phyloP scores from a whole-genome alignment of 2,888 invertebrate species.

The Endotricha flammealis region DNA sequence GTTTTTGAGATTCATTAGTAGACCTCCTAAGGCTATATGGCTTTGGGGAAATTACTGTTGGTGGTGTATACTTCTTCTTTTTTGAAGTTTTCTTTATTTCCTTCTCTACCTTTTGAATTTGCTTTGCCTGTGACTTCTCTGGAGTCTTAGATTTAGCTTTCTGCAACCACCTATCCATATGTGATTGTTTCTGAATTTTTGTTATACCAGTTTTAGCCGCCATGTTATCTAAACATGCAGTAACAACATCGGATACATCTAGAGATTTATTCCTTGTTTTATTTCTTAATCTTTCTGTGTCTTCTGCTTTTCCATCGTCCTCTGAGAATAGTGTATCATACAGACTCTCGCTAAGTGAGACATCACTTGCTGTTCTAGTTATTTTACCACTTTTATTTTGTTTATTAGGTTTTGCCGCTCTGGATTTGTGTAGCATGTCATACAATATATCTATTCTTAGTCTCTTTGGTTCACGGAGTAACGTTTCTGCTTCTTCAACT shows the following conservation, averaged over 20 bases:
- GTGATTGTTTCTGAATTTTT: slow-evolving; percentile 67
- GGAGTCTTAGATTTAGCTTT: slow-evolving; percentile 74
- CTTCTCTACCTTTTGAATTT: slow-evolving; percentile 19
- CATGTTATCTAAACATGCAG: slow-evolving; percentile 70
- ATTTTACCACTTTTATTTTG: slow-evolving; percentile 45
- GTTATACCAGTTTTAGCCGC: slow-evolving; percentile 71
- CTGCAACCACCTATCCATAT: slow-evolving; percentile 73
- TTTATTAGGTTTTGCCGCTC: slow-evolving; percentile 38
- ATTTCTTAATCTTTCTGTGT: slow-evolving; percentile 38
- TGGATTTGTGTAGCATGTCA: slow-evolving; percentile 47
- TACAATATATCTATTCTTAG: slow-evolving; percentile 77
- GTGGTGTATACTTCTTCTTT: slow-evolving; percentile 30
- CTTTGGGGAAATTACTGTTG: slow-evolving; percentile 27
- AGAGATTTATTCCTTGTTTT: slow-evolving; percentile 51
- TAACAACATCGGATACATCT: slow-evolving; percentile 68
- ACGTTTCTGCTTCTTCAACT: slow-evolving; percentile 84
- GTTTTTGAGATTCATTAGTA: slow-evolving; percentile 39
- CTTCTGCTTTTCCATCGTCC: slow-evolving; percentile 51
- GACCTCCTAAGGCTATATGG: slow-evolving; percentile 42
- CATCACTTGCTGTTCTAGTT: slow-evolving; percentile 60
- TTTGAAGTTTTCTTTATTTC: slow-evolving; percentile 23
- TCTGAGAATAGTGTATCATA: slow-evolving; percentile 68
- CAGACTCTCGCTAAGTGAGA: slow-evolving; percentile 67
- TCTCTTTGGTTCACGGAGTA: slow-evolving; percentile 75
- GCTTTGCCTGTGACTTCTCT: slow-evolving; percentile 50